phyloP scores from a whole-genome alignment of 1,140 invertebrate species.

The Planococcus citri region DNA sequence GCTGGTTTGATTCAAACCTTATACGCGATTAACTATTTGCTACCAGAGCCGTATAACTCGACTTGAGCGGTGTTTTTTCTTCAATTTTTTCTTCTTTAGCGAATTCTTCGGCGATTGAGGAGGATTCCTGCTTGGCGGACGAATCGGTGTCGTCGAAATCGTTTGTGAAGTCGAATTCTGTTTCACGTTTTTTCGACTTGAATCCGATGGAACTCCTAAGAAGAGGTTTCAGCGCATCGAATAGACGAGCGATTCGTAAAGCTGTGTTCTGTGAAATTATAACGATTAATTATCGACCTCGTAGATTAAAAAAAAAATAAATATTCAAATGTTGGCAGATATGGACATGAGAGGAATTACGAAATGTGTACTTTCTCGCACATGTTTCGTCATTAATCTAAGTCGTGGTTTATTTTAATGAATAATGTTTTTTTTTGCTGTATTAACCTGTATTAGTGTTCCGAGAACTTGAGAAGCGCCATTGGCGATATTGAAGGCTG shows the following conservation, averaged over 20 bases:
- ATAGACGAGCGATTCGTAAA: slow-evolving; percentile 25
- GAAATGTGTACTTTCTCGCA: no score
- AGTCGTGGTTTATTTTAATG: no score
- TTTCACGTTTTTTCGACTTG: slow-evolving; percentile 24
- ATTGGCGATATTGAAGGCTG: slow-evolving; percentile 30
- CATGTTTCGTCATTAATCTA: no score
- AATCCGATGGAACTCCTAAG: slow-evolving; percentile 25
- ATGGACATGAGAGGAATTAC: no score
- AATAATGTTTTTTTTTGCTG: no score
- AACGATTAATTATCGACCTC: background rate
- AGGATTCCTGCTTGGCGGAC: background rate
- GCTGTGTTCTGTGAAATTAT: slow-evolving; percentile 27
- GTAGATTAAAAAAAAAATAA: no score
- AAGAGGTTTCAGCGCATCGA: slow-evolving; percentile 26
- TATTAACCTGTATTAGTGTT: slow-evolving; percentile 29
- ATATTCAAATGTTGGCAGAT: no score
- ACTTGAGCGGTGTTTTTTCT: background rate
- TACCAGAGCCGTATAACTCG: background rate
- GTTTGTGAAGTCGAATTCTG: slow-evolving; percentile 20
- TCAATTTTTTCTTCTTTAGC: background rate
- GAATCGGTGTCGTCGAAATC: background rate
- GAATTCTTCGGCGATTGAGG: background rate
- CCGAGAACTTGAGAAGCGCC: slow-evolving; percentile 28
- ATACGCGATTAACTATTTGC: background rate
- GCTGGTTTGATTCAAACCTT: no score